phyloP scores from a whole-genome alignment of 2,797 vertebrate genomes.

The Salmo trutta region DNA sequence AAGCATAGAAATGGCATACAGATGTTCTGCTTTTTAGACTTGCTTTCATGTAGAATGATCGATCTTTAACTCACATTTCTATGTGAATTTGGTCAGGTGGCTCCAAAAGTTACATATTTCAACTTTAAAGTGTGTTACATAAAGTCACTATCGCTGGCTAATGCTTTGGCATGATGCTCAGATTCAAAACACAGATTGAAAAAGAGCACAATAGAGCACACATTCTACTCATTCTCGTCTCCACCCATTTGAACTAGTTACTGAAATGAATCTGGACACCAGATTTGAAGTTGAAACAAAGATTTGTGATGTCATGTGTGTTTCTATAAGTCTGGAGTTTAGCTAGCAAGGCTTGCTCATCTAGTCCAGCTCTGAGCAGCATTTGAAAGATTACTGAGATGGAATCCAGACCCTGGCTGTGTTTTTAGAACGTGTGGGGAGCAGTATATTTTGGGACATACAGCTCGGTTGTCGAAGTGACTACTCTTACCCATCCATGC shows the following conservation, averaged over 20 bases:
- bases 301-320: background rate
- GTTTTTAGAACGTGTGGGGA: slow-evolving; percentile 12
- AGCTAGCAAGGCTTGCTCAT: background rate
- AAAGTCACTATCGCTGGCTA: slow-evolving; percentile 50
- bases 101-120: too few species aligned
- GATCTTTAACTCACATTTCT: too few species aligned
- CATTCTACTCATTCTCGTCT: slow-evolving; percentile 10
- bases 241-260: background rate
- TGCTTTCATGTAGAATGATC: too few species aligned
- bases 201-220: slow-evolving; percentile 19
- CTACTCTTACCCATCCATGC: background rate
- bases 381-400: slow-evolving; percentile 26
- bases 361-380: slow-evolving; percentile 17
- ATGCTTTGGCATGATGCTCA: slow-evolving; percentile 26
- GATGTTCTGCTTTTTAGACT: too few species aligned
- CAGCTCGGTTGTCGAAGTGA: slow-evolving; percentile 32
- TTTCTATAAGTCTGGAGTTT: background rate
- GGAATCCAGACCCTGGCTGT: slow-evolving; percentile 39
- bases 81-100: too few species aligned
- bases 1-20: too few species aligned
- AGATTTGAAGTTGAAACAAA: background rate
- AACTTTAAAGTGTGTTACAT: slow-evolving; percentile 45
- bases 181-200: slow-evolving; percentile 7
- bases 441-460: background rate
- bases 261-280: background rate